Evolutionary conservation across 2,113 vertebrate genomes (phyloP).

Genomic region (Chloropsis hardwickii): DNA sequence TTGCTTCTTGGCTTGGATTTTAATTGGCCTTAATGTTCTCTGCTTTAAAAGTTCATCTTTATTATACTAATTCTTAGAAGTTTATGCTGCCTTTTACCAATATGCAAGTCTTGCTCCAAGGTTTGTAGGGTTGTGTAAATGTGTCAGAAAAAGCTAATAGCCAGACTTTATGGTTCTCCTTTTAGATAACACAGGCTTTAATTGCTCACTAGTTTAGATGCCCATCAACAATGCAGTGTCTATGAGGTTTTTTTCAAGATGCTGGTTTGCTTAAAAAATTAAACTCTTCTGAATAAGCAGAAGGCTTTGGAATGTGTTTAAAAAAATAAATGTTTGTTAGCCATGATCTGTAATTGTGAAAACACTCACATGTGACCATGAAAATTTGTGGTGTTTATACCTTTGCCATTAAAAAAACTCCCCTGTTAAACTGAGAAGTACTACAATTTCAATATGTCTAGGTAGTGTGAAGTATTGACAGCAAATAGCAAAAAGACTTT

Average conservation of each 20-base stretch:
- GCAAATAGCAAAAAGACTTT: neutral
- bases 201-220: slow-evolving; percentile 5
- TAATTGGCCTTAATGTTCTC: neutral
- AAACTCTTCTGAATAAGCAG: neutral
- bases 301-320: neutral
- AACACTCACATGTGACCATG: neutral
- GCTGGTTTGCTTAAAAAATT: neutral
- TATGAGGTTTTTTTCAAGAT: slow-evolving; percentile 17
- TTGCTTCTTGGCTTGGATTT: slow-evolving; percentile 16
- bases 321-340: neutral
- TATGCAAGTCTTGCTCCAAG: neutral
- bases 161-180: neutral
- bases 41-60: neutral
- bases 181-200: neutral
- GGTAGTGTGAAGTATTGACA: neutral
- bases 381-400: neutral
- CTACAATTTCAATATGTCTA: neutral
- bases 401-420: neutral
- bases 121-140: neutral
- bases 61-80: neutral
- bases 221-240: slow-evolving; percentile 1
- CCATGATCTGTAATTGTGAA: neutral
- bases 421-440: neutral
- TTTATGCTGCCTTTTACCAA: neutral
- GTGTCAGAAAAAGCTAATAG: neutral